A percentile compares a stretch with the other conserved stretches of the same genome.
phyloP scores from a whole-genome alignment of 1,140 invertebrate species.

The Achatina immaculata region DNA sequence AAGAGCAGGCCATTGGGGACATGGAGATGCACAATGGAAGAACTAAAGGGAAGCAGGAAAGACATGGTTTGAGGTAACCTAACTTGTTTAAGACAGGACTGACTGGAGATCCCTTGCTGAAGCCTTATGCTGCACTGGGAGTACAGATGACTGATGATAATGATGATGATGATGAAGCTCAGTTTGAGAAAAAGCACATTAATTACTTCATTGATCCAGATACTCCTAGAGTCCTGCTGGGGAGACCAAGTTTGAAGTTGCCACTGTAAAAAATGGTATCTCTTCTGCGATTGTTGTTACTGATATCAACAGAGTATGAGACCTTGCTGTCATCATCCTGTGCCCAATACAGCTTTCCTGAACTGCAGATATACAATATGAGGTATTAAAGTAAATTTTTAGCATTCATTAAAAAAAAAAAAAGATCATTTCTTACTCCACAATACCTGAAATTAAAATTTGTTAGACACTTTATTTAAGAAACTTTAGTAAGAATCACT shows the following conservation, averaged over 20 bases:
- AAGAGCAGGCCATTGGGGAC: no score
- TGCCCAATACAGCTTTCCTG: conserved; percentile 32
- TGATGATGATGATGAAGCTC: no score
- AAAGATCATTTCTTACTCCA: conserved; percentile 10
- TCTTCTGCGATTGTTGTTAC: conserved; percentile 11
- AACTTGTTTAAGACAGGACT: no score
- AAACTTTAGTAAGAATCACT: no score
- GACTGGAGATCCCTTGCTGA: no score
- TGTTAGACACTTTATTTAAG: no score
- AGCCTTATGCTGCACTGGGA: no score
- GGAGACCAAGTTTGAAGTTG: conserved; percentile 36
- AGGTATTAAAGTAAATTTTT: not conserved
- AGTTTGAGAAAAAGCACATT: no score
- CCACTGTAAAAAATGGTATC: conserved; percentile 9
- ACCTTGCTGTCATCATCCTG: conserved; percentile 30
- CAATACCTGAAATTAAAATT: conserved; percentile 26
- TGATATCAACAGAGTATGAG: conserved; percentile 27
- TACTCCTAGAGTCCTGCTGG: conserved; percentile 35
- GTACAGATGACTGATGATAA: no score
- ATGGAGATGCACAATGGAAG: no score
- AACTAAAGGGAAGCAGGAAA: no score
- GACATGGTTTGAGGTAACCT: no score
- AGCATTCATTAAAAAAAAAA: not conserved
- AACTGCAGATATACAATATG: conserved; percentile 3
- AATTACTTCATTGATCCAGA: conserved; percentile 31